Conservation (phyloP, 64 coral and sea anemone genomes). For the Montipora sp. region DNA sequence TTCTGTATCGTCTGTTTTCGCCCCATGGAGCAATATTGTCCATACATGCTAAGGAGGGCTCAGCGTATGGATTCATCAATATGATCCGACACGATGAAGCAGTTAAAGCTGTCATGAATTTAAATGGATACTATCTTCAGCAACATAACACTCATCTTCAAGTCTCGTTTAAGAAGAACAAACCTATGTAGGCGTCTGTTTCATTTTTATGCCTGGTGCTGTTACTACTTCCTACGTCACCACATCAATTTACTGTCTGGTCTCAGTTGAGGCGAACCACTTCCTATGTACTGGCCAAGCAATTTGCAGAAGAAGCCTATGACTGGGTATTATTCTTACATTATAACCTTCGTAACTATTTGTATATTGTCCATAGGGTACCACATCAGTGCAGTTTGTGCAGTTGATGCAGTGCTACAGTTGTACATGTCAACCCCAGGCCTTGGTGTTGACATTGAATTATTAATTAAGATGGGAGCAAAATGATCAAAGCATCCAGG, state of each 20-base stretch:
- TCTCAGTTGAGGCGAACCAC: background rate
- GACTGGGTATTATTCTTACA: too few relatives aligned
- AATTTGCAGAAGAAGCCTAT: too few relatives aligned
- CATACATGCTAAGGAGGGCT: constrained; percentile 78
- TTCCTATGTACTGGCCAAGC: too few relatives aligned
- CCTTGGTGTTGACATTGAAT: too few relatives aligned
- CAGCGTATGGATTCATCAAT: constrained; percentile 90
- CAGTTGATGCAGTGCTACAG: too few relatives aligned
- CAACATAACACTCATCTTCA: constrained; percentile 84
- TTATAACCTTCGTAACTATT: too few relatives aligned
- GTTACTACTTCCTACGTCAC: background rate
- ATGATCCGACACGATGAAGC: constrained; percentile 91
- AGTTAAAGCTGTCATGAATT: constrained; percentile 65
- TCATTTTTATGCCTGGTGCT: background rate
- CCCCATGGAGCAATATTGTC: constrained; percentile 85
- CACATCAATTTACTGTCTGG: background rate
- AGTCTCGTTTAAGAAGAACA: constrained; percentile 87
- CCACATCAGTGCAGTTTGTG: too few relatives aligned
- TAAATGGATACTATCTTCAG: constrained; percentile 72
- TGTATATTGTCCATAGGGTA: too few relatives aligned
- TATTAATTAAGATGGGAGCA: too few relatives aligned
- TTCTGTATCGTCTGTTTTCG: constrained; percentile 80
- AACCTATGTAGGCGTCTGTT: background rate
- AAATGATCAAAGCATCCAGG: too few relatives aligned
- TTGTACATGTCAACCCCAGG: too few relatives aligned